A percentile compares a stretch with the other conserved stretches of the same genome.
Evolutionary conservation across 2,113 vertebrate genomes (phyloP).

Genomic region (Etheostoma spectabile): DNA sequence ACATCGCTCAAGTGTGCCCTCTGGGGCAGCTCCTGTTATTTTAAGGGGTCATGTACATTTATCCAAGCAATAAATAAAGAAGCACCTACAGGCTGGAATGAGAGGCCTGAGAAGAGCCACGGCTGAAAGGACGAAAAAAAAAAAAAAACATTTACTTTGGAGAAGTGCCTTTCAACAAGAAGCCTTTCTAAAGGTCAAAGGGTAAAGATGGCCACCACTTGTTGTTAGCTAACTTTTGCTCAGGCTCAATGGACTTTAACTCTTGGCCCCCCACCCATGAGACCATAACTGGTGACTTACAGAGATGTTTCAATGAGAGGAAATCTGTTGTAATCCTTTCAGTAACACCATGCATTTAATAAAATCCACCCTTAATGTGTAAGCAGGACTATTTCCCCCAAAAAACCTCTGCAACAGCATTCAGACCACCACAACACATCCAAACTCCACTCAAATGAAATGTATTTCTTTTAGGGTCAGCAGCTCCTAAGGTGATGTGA

Average conservation of each 20-base stretch:
- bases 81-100: constrained; percentile 49
- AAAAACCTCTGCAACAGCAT: neutral
- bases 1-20: constrained; percentile 76
- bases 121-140: constrained; percentile 40
- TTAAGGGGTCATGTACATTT: constrained; percentile 79
- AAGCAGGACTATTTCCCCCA: neutral
- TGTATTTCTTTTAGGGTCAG: neutral
- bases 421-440: neutral
- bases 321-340: neutral
- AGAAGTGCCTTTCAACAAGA: constrained; percentile 27
- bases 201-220: constrained; percentile 40
- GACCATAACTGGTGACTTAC: neutral
- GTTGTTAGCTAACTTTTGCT: constrained; percentile 49
- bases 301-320: neutral
- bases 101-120: constrained; percentile 16
- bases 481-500: constrained; percentile 18
- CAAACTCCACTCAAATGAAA: constrained; percentile 11
- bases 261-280: constrained; percentile 15
- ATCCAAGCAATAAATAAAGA: constrained; percentile 76
- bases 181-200: constrained; percentile 54
- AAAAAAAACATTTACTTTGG: constrained; percentile 60
- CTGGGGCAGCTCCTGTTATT: constrained; percentile 74
- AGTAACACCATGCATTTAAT: neutral
- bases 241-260: constrained; percentile 23
- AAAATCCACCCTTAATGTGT: neutral